These are phyloP conservation scores for Agonopterix alstromeriana DNA, from an alignment of 2,888 invertebrate genomes.

Conservation along the genomic window DNA sequence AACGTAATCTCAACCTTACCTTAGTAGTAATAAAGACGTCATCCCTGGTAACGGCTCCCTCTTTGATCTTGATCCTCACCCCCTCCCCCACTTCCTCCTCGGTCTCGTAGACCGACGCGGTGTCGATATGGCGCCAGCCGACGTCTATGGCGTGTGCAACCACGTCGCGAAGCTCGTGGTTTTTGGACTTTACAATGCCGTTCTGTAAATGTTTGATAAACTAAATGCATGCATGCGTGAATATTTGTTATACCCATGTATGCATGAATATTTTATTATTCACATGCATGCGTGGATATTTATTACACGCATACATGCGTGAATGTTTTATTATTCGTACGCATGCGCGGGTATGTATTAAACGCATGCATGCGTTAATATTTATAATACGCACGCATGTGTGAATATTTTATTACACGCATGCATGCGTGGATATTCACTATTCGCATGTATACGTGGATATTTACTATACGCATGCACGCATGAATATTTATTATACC, in stretches of 20 bases:
- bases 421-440: no score
- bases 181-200: slow-evolving; percentile 25
- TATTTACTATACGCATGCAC: no score
- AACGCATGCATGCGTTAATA: no score
- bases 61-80: slow-evolving; percentile 49
- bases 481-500: no score
- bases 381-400: no score
- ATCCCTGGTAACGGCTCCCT: slow-evolving; percentile 57
- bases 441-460: no score
- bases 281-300: no score
- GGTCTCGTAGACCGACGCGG: slow-evolving; percentile 68
- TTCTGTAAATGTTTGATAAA: slow-evolving; percentile 21
- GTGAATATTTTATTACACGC: background rate
- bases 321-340: no score
- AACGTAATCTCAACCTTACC: slow-evolving; percentile 28
- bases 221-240: background rate
- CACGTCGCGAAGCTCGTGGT: slow-evolving; percentile 39
- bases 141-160: slow-evolving; percentile 57
- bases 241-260: background rate
- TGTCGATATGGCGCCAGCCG: slow-evolving; percentile 74
- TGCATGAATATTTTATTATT: no score
- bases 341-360: no score
- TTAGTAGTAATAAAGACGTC: slow-evolving; percentile 75
- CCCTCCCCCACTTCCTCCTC: slow-evolving; percentile 67
- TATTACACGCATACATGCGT: no score